Evolutionary conservation across 2,797 vertebrate genomes (phyloP).

Genomic region (Pempheris klunzingeri): DNA sequence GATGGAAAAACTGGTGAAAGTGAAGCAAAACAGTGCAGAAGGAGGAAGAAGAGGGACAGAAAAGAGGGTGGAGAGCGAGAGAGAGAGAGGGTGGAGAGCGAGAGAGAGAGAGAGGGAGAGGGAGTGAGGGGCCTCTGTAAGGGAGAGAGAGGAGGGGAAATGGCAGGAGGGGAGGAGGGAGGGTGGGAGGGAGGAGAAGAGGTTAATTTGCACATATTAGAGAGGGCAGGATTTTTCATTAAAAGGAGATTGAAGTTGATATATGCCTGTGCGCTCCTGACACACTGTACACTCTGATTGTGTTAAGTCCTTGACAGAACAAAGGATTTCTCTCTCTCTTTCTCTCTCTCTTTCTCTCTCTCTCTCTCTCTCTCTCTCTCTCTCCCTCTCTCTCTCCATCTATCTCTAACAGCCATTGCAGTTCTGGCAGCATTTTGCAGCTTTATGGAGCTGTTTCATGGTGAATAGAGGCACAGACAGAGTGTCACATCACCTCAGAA

Average conservation of each 20-base stretch:
- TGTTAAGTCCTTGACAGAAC: conserved; percentile 89
- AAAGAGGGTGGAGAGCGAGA: conserved; percentile 45
- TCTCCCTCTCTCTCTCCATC: conserved; percentile 51
- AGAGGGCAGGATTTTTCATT: conserved; percentile 90
- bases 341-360: conserved; percentile 32
- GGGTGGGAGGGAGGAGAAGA: conserved; percentile 74
- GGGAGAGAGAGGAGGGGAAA: conserved; percentile 63
- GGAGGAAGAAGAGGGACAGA: conserved; percentile 61
- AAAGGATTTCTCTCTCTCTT: conserved; percentile 77
- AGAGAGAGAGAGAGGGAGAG: conserved; percentile 53
- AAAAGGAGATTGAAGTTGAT: conserved; percentile 91
- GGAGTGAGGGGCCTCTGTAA: conserved; percentile 70
- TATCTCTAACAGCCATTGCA: conserved; percentile 68
- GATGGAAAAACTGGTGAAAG: conserved; percentile 59
- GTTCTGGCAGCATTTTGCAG: conserved; percentile 59
- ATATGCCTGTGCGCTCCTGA: conserved; percentile 87
- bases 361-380: conserved; percentile 41
- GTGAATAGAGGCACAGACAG: conserved; percentile 57
- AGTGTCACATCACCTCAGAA: conserved; percentile 64
- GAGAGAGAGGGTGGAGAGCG: conserved; percentile 69
- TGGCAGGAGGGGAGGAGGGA: conserved; percentile 54
- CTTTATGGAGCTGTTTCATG: conserved; percentile 71
- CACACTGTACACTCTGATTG: conserved; percentile 88
- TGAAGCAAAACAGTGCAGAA: conserved; percentile 55
- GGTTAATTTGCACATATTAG: conserved; percentile 91